Percentiles rank a stretch among this genome's conserved stretches.
phyloP scores from a whole-genome alignment of 2,888 invertebrate genomes.

The Calameuta pallipes region DNA sequence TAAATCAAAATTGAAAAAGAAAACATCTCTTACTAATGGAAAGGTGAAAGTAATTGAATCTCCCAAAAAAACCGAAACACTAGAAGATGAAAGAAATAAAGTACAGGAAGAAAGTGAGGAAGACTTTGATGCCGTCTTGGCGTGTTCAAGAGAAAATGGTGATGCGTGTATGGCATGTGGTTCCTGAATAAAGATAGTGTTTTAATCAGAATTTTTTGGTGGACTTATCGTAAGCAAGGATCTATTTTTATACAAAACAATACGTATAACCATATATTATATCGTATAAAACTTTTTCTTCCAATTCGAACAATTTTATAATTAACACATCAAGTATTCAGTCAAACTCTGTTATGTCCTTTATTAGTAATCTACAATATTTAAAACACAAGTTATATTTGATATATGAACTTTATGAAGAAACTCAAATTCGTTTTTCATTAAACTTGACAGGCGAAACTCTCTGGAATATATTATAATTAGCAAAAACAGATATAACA shows the following conservation, averaged over 20 bases:
- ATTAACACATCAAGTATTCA: neutral
- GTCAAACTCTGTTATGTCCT: neutral
- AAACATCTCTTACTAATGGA: neutral
- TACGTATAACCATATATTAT: neutral
- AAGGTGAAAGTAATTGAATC: neutral
- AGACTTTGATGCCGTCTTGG: conserved; percentile 78
- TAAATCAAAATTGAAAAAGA: conserved; percentile 74
- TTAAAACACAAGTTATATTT: neutral
- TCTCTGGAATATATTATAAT: neutral
- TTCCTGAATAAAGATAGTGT: conserved; percentile 67
- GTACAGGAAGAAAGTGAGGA: conserved; percentile 58
- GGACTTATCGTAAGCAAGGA: neutral
- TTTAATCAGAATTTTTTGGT: neutral
- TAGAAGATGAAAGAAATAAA: conserved; percentile 2
- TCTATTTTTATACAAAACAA: neutral
- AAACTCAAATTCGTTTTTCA: neutral
- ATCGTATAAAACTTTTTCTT: neutral
- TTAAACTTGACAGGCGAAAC: neutral
- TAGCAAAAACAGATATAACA: neutral
- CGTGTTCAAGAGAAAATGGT: conserved; percentile 88
- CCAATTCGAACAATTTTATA: neutral
- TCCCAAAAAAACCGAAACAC: neutral
- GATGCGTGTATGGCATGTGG: conserved; percentile 88
- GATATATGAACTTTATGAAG: neutral
- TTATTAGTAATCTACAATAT: neutral